Base-by-base conservation (phyloP, 1,140 invertebrate species). In the Lordiphosa stackelbergi region DNA sequence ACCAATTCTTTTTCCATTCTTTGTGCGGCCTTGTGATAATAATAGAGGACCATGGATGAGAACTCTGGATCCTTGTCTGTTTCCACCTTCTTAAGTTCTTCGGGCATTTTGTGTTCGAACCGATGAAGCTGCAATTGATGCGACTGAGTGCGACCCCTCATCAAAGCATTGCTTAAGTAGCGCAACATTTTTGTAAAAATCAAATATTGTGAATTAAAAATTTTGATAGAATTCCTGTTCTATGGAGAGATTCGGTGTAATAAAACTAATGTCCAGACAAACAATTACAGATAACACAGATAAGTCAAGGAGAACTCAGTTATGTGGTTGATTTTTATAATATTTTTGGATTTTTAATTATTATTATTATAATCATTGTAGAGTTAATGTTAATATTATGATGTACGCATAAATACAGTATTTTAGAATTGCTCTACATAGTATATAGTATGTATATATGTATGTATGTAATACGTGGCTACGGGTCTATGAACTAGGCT, bases 11-110 rank as follows among this genome's bases (percentile, higher is more conserved):
- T 90, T 88, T 94, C 92, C 48, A 93, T 88, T 0, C 92, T 83
- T 47, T 88, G 86, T 49, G 93, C 92, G 0, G 93, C 92, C 43
- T 88, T 85, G 78, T 94, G 93, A 62, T 93, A 93, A 77, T 92
- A 94, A 77, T 92, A 94, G 51, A 94, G 91, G 0, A 93, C 92
- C 91, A 93, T 94, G 36, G 91, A 89, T 61, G 91, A 93, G 75
- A 94, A 93, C 13, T 90, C 89, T 0, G 93, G 93, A 57, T 93
- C 90, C 16, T 92, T 89, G 11, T 92, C 90, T 3, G 89, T 89
- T 37, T 88, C 90, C 1, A 94, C 89, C 12, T 89, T 88, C 47
- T 88, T 66, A 12, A 94, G 87, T 41, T 90, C 65, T 22, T 91
- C 89, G 0, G 93, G 93, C 13, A 94, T 92, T 63, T 91, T 2